Percentiles rank a stretch among this genome's conserved stretches.
phyloP scores from a whole-genome alignment of 2,797 vertebrate species.

The Eleutherodactylus coqui region DNA sequence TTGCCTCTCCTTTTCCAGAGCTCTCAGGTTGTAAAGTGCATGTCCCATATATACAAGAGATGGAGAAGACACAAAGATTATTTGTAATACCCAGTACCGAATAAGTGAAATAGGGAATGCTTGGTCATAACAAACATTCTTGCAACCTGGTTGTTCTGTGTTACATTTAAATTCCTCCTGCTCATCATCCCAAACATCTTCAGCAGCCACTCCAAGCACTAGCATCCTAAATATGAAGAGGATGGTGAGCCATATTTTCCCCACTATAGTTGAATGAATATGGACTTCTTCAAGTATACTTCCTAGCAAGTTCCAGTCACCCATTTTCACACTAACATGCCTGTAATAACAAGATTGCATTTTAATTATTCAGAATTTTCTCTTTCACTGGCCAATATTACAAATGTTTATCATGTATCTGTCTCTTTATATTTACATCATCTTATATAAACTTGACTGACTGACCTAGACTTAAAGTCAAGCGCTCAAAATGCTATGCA shows the following conservation, averaged over 20 bases:
- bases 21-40: slow-evolving; percentile 86
- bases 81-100: slow-evolving; percentile 94
- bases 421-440: not conserved
- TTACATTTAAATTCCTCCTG: slow-evolving; percentile 95
- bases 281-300: slow-evolving; percentile 95
- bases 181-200: slow-evolving; percentile 95
- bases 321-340: slow-evolving; percentile 86
- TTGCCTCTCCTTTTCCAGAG: slow-evolving; percentile 89
- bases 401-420: not conserved
- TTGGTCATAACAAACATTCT: slow-evolving; percentile 91
- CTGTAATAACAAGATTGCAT: slow-evolving; percentile 67
- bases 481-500: too few relatives aligned
- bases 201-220: slow-evolving; percentile 90
- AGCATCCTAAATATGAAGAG: slow-evolving; percentile 97
- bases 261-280: slow-evolving; percentile 92
- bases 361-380: not conserved
- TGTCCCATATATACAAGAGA: slow-evolving; percentile 96
- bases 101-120: slow-evolving; percentile 95
- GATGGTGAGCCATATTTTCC: slow-evolving; percentile 97
- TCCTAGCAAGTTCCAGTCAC: slow-evolving; percentile 94
- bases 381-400: not conserved
- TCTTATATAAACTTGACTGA: not conserved
- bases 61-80: slow-evolving; percentile 94
- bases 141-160: slow-evolving; percentile 94
- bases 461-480: not conserved